Evolutionary conservation across 1,140 invertebrate genomes (phyloP).

Genomic region (Lordiphosa mommai): DNA sequence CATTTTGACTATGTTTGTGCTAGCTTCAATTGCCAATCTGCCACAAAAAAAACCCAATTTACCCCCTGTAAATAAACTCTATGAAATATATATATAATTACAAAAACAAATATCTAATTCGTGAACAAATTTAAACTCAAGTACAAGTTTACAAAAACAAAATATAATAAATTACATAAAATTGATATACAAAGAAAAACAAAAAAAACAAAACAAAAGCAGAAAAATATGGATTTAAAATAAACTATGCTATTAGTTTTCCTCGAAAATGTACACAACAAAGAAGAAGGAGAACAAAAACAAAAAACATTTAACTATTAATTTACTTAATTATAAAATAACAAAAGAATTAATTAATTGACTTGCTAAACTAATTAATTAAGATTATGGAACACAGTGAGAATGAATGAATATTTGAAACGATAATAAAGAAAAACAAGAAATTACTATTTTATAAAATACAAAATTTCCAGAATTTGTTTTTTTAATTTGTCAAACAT

Average conservation of each 20-base stretch:
- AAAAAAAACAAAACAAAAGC: conserved; percentile 54
- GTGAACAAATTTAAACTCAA: conserved; percentile 46
- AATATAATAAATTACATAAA: conserved; percentile 44
- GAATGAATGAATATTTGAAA: conserved; percentile 64
- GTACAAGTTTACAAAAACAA: conserved; percentile 50
- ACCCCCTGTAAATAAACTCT: conserved; percentile 56
- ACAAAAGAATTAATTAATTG: conserved; percentile 72
- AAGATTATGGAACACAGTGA: conserved; percentile 45
- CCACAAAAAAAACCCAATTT: conserved; percentile 20
- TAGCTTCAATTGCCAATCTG: conserved; percentile 22
- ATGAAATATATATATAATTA: conserved; percentile 33
- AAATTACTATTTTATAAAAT: conserved; percentile 79
- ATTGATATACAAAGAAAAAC: conserved; percentile 52
- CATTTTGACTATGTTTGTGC: conserved; percentile 11
- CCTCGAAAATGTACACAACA: conserved; percentile 46
- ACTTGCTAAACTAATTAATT: conserved; percentile 66
- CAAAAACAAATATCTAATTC: conserved; percentile 39
- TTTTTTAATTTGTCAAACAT: background rate
- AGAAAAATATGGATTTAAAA: conserved; percentile 21
- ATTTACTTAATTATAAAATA: conserved; percentile 58
- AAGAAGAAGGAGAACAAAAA: conserved; percentile 54
- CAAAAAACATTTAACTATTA: conserved; percentile 78
- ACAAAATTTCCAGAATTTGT: conserved; percentile 9
- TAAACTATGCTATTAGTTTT: conserved; percentile 57
- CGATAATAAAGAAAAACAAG: conserved; percentile 67